These are phyloP conservation scores for Stramonita haemastoma DNA, from an alignment of 2,888 invertebrate genomes.

Conservation along the genomic window DNA sequence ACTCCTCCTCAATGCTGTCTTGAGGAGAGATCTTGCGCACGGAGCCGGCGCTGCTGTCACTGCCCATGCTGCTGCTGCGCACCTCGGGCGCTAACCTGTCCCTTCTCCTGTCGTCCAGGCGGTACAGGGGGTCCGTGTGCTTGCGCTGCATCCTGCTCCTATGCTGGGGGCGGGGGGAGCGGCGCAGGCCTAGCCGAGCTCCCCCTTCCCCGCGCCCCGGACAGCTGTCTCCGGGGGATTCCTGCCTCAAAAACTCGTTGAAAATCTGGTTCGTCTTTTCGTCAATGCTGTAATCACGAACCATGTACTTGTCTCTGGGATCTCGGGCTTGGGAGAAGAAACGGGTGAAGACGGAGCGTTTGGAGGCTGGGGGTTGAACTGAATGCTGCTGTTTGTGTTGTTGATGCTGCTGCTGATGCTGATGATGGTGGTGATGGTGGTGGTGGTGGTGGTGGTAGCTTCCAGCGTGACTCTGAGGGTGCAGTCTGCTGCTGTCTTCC, in stretches of 20 bases:
- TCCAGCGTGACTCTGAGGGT: background rate
- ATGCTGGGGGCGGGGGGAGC: conserved; percentile 65
- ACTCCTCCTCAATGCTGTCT: conserved; percentile 77
- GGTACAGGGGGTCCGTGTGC: conserved; percentile 63
- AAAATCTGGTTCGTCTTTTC: conserved; percentile 80
- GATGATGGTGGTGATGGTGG: conserved; percentile 28
- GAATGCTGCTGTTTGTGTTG: conserved; percentile 70
- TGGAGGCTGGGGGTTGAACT: conserved; percentile 66
- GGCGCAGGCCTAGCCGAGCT: conserved; percentile 46
- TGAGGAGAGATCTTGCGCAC: conserved; percentile 75
- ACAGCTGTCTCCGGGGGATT: conserved; percentile 55
- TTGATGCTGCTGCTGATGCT: too few species aligned
- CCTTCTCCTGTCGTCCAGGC: conserved; percentile 58
- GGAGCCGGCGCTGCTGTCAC: conserved; percentile 73
- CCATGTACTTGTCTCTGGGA: conserved; percentile 60
- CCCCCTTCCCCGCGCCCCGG: conserved; percentile 7
- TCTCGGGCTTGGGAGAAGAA: conserved; percentile 72
- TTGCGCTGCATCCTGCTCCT: conserved; percentile 74
- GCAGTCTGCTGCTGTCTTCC: conserved; percentile 56
- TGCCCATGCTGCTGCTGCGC: conserved; percentile 73
- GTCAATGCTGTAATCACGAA: conserved; percentile 80
- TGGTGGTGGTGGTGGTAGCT: background rate
- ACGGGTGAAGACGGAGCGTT: conserved; percentile 76
- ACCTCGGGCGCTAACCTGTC: conserved; percentile 67
- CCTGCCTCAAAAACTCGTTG: conserved; percentile 79